phyloP scores from a whole-genome alignment of 2,888 invertebrate species.

The Euclidia mi region DNA sequence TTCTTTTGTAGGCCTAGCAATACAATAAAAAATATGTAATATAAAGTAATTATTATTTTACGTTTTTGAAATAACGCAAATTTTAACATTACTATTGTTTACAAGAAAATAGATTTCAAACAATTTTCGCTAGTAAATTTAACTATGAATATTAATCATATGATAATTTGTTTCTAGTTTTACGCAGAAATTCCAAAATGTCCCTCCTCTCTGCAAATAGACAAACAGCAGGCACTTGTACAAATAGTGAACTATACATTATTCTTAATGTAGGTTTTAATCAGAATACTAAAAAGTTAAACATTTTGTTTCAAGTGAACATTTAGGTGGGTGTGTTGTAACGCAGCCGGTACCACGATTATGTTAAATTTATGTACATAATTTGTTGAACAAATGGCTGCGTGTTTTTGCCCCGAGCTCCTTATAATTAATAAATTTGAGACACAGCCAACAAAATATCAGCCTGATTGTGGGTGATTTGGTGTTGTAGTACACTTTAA shows the following conservation, averaged over 20 bases:
- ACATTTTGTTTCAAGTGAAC: constrained; percentile 46
- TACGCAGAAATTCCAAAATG: too few relatives aligned
- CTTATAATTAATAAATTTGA: constrained; percentile 61
- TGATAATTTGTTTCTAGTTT: too few relatives aligned
- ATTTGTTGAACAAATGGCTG: constrained; percentile 62
- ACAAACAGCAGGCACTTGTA: too few relatives aligned
- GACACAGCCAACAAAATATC: constrained; percentile 25
- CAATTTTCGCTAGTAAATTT: too few relatives aligned
- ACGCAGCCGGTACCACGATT: constrained; percentile 61
- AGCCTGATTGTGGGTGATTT: constrained; percentile 5
- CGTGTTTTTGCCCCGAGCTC: constrained; percentile 58
- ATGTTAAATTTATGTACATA: constrained; percentile 72
- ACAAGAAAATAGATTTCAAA: too few relatives aligned
- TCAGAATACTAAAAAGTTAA: constrained; percentile 16
- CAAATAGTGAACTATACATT: constrained; percentile 1
- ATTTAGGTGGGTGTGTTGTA: constrained; percentile 51
- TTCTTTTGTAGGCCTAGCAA: too few relatives aligned
- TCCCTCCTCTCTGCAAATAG: too few relatives aligned
- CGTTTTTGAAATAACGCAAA: too few relatives aligned
- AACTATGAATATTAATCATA: too few relatives aligned
- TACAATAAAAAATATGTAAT: too few relatives aligned
- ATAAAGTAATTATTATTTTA: too few relatives aligned
- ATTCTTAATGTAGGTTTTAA: constrained; percentile 16
- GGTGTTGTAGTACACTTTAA: not conserved
- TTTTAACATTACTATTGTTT: too few relatives aligned